Evolutionary conservation across 2,888 invertebrate species (phyloP), one percentile per base, ranked within the genome.

Genomic region (Acronicta alni): DNA sequence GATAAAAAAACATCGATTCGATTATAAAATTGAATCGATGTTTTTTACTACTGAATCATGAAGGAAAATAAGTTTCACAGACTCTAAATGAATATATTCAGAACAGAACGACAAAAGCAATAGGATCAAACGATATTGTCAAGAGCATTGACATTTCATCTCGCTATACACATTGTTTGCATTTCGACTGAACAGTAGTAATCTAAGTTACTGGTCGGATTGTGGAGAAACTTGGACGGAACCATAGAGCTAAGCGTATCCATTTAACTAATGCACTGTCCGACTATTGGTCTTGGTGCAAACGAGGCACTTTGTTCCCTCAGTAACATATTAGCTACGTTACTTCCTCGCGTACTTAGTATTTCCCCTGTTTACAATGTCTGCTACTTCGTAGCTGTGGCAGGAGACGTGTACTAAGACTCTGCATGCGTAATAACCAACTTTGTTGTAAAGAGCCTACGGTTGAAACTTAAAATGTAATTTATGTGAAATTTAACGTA

Each of bases 221-320:
- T 90, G 91, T 83, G 87, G 89, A 86, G 82, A 80, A 91, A 92
- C 89, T 92, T 90, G 84, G 85, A 80, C 88, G 79, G 86, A 88
- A 86, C 85, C 88, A 84, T 84, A 81, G 82, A 87, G 87, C 85
- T 85, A 87, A 88, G 88, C 88, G 86, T 87, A 90, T 89, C 89
- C 91, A 93, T 91, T 91, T 90, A 92, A 90, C 91, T 93, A 93
- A 93, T 93, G 92, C 91, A 89, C 89, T 89, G 92, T 88, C 91
- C 89, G 91, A 88, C 89, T 91, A 88, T 90, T 91, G 91, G 90
- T 90, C 89, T 92, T 90, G 86, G 88, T 89, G 89, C 89, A 88
- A 91, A 91, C 90, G 88, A 89, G 89, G 88, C 88, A 89, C 89
- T 91, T 90, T 90, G 89, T 89, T 87, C 87, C 75, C 83, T 83